Base-by-base conservation (phyloP, 2,797 vertebrate genomes). In the Heterohyrax brucei region DNA sequence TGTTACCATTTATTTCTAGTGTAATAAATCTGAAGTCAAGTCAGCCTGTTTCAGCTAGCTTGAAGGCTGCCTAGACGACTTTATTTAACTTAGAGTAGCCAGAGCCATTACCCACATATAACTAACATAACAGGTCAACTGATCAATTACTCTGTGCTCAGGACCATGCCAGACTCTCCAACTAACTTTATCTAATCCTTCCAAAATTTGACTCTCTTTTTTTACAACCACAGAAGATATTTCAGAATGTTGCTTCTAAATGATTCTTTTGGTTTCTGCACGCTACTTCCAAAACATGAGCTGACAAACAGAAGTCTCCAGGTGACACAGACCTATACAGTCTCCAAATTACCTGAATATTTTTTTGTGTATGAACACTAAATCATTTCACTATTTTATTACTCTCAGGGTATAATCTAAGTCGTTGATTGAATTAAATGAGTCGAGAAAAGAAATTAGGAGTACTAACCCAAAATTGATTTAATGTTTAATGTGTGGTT, bases 11-110 rank as follows among this genome's bases (percentile, higher is more conserved):
- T 72, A 87, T 84, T 86, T 70, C n/a, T 33, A 93, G 77, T 95
- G 86, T 96, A 83, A 97, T 95, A 95, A 96, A 96, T 96, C 19
- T 85, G 22, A 92, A 95, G 95, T 95, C 95, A 89, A 94, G 91
- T 96, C 96, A 95, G 28, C 95, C 89, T 96, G 94, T 91, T 95
- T 93, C 87, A 26, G 1, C 91, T 87, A 70, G 44, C 82, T 13
- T 96, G 96, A 96, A 95, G 91, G 48, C 79, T 96, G 93, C 93
- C 94, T 92, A 76, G 95, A 92, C 93, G 90, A 77, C 48, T 97
- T 97, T 95, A 97, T 94, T 92, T 92, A 96, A 92, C 93, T 85
- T 87, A 83, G 50, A 94, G 72, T 24, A 92, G 89, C 94, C 93
- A 94, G 68, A 97, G 94, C 88, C 82, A 87, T 95, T 87, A 76